phyloP scores from a whole-genome alignment of 2,888 invertebrate genomes.

The Deilephila elpenor region DNA sequence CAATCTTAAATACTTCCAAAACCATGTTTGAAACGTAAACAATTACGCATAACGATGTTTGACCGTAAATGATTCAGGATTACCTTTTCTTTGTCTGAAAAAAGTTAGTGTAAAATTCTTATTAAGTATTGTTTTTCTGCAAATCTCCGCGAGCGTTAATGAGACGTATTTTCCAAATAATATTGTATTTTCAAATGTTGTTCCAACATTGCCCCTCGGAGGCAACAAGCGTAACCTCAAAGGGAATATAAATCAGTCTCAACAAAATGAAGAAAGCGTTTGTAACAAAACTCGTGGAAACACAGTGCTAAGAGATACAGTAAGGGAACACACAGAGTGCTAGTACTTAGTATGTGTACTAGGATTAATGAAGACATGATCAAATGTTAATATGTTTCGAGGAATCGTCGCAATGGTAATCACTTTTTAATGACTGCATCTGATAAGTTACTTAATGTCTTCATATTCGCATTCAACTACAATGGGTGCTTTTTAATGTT shows the following conservation, averaged over 20 bases:
- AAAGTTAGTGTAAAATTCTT: slow-evolving; percentile 9
- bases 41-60: not conserved
- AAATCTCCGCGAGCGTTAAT: slow-evolving; percentile 10
- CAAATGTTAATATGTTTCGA: slow-evolving; percentile 23
- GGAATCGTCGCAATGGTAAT: slow-evolving; percentile 20
- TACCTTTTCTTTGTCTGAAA: not conserved
- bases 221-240: slow-evolving; percentile 51
- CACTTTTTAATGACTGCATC: slow-evolving; percentile 9
- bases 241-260: slow-evolving; percentile 44
- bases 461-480: slow-evolving; percentile 34
- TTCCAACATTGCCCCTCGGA: slow-evolving; percentile 36
- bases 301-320: not conserved
- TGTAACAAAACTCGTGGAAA: slow-evolving; percentile 17
- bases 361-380: slow-evolving; percentile 15
- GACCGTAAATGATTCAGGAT: not conserved
- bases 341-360: not conserved
- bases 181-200: slow-evolving; percentile 23
- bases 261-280: slow-evolving; percentile 6
- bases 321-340: not conserved
- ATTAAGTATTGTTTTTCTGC: slow-evolving; percentile 4
- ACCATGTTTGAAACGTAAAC: not conserved
- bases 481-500: slow-evolving; percentile 8
- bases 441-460: slow-evolving; percentile 10
- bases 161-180: slow-evolving; percentile 19
- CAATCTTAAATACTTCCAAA: not conserved